Percentiles rank a stretch among this genome's conserved stretches.
Conservation (phyloP, 2,797 vertebrate species). For the Oreortyx pictus region DNA sequence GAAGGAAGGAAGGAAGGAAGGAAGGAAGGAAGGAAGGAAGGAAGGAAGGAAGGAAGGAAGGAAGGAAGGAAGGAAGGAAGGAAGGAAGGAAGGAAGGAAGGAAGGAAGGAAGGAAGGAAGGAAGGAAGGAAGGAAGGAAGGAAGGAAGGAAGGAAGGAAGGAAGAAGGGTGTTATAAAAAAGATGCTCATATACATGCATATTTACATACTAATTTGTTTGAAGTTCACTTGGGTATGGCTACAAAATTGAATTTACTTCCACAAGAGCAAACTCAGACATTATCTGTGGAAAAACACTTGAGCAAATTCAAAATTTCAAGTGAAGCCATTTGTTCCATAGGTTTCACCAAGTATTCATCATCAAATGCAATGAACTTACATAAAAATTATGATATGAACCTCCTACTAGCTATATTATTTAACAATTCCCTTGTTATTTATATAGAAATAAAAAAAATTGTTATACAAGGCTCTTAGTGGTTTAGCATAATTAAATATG, state of each 20-base stretch:
- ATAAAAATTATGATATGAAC: background rate
- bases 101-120: rapidly evolving
- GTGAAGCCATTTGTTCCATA: background rate
- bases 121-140: too few species aligned
- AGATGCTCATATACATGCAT: too few species aligned
- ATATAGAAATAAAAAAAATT: background rate
- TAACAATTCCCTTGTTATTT: background rate
- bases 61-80: rapidly evolving
- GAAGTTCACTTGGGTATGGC: background rate
- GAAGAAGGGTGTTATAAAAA: background rate
- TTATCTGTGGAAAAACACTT: background rate
- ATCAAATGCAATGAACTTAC: background rate
- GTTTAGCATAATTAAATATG: constrained; percentile 27
- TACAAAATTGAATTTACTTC: background rate
- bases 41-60: background rate
- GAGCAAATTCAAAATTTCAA: background rate
- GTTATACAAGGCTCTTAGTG: background rate
- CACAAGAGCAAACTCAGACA: background rate
- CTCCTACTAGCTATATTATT: background rate
- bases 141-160: rapidly evolving
- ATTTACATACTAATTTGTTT: background rate
- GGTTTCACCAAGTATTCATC: background rate
- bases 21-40: too few species aligned
- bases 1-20: rapidly evolving
- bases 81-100: too few species aligned